Percentiles rank a stretch among this genome's conserved stretches.
These are phyloP conservation scores for Pseudomyrmex pallidus DNA, from an alignment of 1,140 invertebrate genomes.

Conservation along the genomic window DNA sequence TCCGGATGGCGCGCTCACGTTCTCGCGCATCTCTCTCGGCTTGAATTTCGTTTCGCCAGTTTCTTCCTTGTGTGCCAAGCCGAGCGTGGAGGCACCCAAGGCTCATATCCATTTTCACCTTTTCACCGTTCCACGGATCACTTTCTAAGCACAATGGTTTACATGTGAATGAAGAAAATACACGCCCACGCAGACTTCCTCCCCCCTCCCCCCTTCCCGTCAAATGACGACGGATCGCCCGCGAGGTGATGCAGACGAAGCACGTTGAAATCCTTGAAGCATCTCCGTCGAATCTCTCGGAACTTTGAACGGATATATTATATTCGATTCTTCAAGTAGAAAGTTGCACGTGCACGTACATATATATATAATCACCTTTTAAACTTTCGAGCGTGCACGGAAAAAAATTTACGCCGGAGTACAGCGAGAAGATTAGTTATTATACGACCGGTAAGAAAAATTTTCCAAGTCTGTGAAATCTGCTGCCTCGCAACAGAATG, in stretches of 20 bases:
- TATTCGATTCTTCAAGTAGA: no score
- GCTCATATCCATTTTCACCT: slow-evolving; percentile 73
- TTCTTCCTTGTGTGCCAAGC: slow-evolving; percentile 59
- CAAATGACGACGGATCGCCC: slow-evolving; percentile 13
- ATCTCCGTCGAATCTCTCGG: slow-evolving; percentile 3
- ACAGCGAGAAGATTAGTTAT: no score
- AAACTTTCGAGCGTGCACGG: no score
- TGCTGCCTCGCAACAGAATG: no score
- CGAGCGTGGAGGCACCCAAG: slow-evolving; percentile 22
- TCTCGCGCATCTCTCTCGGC: not conserved
- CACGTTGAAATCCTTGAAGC: not conserved
- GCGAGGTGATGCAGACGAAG: not conserved
- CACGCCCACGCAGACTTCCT: slow-evolving; percentile 28
- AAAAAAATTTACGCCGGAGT: no score
- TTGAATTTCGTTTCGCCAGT: slow-evolving; percentile 55
- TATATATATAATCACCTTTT: no score
- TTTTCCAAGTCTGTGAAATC: no score
- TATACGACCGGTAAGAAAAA: no score
- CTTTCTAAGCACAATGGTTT: slow-evolving; percentile 76
- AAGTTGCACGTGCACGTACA: no score
- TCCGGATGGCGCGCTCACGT: slow-evolving; percentile 55
- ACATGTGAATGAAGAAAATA: slow-evolving; percentile 20
- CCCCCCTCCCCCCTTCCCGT: not conserved
- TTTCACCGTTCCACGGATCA: slow-evolving; percentile 71
- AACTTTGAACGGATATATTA: not conserved